Percentiles rank a stretch among this genome's conserved stretches.
Conservation (phyloP, 1,140 invertebrate species). For the Bilobella aurantiaca region DNA sequence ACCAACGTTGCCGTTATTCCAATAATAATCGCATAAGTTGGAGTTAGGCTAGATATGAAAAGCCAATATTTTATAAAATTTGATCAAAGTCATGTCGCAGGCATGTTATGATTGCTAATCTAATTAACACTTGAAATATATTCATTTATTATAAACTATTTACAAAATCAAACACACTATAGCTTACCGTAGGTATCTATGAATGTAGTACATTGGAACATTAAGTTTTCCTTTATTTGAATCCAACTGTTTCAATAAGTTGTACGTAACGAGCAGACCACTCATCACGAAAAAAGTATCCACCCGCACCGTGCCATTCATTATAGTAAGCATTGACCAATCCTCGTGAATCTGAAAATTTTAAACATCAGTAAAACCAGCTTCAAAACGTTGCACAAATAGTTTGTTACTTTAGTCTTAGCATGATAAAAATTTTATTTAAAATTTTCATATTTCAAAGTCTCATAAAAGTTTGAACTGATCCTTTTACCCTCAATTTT, state of each 20-base stretch:
- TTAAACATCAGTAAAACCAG: slow-evolving; percentile 3
- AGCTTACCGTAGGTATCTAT: slow-evolving; percentile 35
- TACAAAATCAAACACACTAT: too few species aligned
- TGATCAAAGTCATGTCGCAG: too few species aligned
- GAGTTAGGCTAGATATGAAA: slow-evolving; percentile 60
- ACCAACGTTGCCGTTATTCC: slow-evolving; percentile 53
- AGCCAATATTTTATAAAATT: too few species aligned
- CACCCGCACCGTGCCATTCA: slow-evolving; percentile 41
- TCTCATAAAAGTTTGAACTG: too few species aligned
- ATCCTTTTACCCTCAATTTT: too few species aligned
- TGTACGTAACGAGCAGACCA: slow-evolving; percentile 45
- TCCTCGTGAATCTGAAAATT: slow-evolving; percentile 19
- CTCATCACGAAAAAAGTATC: slow-evolving; percentile 50
- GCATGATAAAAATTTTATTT: too few species aligned
- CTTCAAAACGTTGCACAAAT: too few species aligned
- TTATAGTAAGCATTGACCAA: slow-evolving; percentile 22
- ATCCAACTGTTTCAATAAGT: slow-evolving; percentile 55
- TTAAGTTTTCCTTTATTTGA: slow-evolving; percentile 51
- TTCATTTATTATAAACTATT: too few species aligned
- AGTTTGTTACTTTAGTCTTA: too few species aligned
- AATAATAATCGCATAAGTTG: slow-evolving; percentile 55
- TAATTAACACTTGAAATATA: too few species aligned
- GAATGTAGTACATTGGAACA: slow-evolving; percentile 49
- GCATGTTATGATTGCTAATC: background rate
- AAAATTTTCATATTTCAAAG: too few species aligned